These are phyloP conservation scores for Halcyon malimbica DNA, from an alignment of 2,113 vertebrate genomes.

Conservation along the genomic window DNA sequence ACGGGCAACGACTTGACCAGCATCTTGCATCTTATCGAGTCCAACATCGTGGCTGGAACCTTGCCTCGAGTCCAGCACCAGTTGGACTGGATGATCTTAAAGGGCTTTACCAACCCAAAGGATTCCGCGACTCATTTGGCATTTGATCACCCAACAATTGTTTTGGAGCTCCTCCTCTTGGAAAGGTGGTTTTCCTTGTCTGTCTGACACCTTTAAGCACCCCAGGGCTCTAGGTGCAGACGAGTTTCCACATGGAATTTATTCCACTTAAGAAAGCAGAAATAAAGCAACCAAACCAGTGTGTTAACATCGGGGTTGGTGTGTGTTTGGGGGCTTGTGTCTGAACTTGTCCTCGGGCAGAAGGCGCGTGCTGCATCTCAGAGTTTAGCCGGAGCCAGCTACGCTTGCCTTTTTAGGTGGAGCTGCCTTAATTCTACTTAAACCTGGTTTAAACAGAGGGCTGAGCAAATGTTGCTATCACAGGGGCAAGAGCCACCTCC, in stretches of 20 bases:
- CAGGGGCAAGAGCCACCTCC: background rate
- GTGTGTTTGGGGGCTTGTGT: background rate
- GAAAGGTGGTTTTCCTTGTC: background rate
- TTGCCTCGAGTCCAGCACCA: background rate
- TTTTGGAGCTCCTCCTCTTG: background rate
- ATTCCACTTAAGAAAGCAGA: background rate
- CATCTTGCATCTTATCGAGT: too few relatives aligned
- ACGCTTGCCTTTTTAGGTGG: background rate
- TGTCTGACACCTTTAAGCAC: background rate
- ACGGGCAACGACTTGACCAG: rapidly evolving
- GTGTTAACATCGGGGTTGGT: background rate
- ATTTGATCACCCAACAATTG: rapidly evolving
- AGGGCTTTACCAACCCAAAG: background rate
- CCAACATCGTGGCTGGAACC: background rate
- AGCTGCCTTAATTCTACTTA: background rate
- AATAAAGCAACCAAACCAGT: background rate
- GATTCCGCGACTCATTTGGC: background rate
- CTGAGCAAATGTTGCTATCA: background rate
- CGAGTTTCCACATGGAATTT: background rate
- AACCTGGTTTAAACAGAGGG: background rate
- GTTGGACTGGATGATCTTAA: background rate
- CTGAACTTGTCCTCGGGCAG: background rate
- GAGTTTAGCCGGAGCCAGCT: background rate
- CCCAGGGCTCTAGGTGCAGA: background rate
- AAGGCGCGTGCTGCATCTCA: background rate